phyloP scores from a whole-genome alignment of 2,888 invertebrate genomes.

The Napeogenes sylphis region DNA sequence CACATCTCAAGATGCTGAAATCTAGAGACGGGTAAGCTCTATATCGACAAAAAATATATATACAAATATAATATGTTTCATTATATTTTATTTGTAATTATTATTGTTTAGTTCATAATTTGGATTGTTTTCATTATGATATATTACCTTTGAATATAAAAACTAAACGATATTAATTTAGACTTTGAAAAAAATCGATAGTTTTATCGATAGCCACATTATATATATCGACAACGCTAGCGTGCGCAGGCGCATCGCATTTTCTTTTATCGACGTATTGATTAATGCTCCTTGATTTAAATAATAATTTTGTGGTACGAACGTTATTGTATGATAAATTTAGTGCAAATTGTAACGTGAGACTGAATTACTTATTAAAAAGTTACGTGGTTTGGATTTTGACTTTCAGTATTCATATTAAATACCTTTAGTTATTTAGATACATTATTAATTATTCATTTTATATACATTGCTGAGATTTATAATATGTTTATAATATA shows the following conservation, averaged over 20 bases:
- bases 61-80: no score
- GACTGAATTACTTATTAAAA: conserved; percentile 30
- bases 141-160: no score
- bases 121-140: no score
- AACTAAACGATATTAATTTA: no score
- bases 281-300: conserved; percentile 76
- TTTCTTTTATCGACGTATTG: conserved; percentile 77
- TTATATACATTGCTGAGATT: no score
- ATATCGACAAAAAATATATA: not conserved
- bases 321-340: conserved; percentile 78
- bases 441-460: no score
- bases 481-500: not conserved
- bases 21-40: not conserved
- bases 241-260: conserved; percentile 64
- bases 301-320: conserved; percentile 76
- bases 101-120: no score
- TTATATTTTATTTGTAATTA: no score
- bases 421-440: not conserved
- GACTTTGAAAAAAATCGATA: no score
- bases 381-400: not conserved
- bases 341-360: conserved; percentile 74
- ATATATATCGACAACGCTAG: conserved; percentile 39
- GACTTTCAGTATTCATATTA: not conserved
- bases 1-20: conserved; percentile 18
- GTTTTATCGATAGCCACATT: conserved; percentile 24